phyloP scores from a whole-genome alignment of 2,113 vertebrate species.

The Polypterus senegalus region DNA sequence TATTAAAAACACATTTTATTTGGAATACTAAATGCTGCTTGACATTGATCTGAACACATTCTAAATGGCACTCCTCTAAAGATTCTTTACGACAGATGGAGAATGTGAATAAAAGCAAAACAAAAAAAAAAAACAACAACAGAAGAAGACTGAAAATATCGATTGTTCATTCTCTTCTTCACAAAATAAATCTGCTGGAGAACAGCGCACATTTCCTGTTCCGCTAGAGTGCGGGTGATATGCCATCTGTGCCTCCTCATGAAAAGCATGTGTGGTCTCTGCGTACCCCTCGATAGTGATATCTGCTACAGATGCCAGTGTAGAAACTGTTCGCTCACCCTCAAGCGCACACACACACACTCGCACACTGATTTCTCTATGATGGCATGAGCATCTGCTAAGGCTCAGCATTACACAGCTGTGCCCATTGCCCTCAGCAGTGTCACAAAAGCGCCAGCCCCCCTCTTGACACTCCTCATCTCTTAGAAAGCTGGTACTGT shows the following conservation, averaged over 20 bases:
- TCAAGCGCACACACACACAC: neutral
- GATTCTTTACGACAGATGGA: too few relatives aligned
- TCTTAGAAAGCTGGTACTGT: constrained; percentile 32
- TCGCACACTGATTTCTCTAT: neutral
- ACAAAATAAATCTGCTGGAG: too few relatives aligned
- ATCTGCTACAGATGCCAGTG: constrained; percentile 25
- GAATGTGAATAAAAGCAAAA: too few relatives aligned
- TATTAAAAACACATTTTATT: too few relatives aligned
- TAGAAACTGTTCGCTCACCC: neutral
- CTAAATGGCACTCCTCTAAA: too few relatives aligned
- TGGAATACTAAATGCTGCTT: too few relatives aligned
- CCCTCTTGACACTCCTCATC: constrained; percentile 10
- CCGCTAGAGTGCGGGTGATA: too few relatives aligned
- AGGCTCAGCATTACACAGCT: constrained; percentile 23
- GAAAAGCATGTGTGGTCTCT: neutral
- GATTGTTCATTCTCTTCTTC: too few relatives aligned
- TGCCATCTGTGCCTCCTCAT: neutral
- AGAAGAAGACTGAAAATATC: too few relatives aligned
- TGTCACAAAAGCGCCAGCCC: constrained; percentile 18
- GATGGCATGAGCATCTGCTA: constrained; percentile 13
- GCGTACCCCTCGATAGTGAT: constrained; percentile 11
- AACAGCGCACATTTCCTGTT: too few relatives aligned
- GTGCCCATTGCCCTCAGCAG: constrained; percentile 11
- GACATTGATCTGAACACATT: too few relatives aligned
- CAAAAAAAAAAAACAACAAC: too few relatives aligned